A percentile compares a stretch with the other conserved stretches of the same genome.
phyloP scores from a whole-genome alignment of 2,888 invertebrate species.

The Pandemis cinnamomeana region DNA sequence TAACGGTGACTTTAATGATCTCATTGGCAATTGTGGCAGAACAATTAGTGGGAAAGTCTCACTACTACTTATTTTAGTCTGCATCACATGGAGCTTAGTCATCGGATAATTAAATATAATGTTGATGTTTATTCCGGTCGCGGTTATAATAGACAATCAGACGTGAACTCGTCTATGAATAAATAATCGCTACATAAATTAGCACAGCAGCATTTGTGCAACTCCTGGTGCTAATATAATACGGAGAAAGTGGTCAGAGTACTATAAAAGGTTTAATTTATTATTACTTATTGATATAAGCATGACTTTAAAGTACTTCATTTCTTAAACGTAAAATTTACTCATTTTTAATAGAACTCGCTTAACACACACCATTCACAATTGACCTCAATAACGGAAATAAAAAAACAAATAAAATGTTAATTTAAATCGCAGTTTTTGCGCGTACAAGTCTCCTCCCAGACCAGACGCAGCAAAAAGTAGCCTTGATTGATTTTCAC shows the following conservation, averaged over 20 bases:
- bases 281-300: neutral
- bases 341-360: neutral
- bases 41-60: slow-evolving; percentile 47
- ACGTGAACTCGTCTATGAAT: slow-evolving; percentile 22
- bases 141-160: slow-evolving; percentile 24
- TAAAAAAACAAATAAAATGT: slow-evolving; percentile 16
- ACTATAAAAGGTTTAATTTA: neutral
- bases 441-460: neutral
- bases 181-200: slow-evolving; percentile 16
- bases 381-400: neutral
- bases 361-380: neutral
- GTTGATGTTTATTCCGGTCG: slow-evolving; percentile 16
- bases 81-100: slow-evolving; percentile 29
- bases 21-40: slow-evolving; percentile 47
- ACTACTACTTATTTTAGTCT: slow-evolving; percentile 9
- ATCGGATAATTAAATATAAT: slow-evolving; percentile 30
- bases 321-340: no score
- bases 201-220: neutral
- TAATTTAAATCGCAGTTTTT: slow-evolving; percentile 22
- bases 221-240: neutral
- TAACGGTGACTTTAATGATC: slow-evolving; percentile 44
- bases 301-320: no score
- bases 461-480: slow-evolving; percentile 22
- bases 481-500: slow-evolving; percentile 34
- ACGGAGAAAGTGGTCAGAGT: neutral